Evolutionary conservation across 2,888 invertebrate genomes (phyloP).

Genomic region (Drosophila koepferae): DNA sequence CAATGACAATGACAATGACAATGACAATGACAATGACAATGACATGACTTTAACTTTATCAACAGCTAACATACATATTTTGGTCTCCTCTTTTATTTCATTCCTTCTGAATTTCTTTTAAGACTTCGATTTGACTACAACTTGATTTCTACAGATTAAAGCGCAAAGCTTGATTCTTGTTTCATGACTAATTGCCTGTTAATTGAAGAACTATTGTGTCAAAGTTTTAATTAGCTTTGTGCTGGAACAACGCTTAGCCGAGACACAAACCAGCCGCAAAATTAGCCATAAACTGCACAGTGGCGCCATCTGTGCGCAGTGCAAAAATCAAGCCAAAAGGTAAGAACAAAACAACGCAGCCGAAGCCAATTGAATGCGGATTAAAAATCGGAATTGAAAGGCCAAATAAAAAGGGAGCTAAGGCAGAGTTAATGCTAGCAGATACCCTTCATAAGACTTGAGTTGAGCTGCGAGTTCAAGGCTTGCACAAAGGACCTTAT

Average conservation of each 20-base stretch:
- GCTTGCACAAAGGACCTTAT: background rate
- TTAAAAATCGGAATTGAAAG: no score
- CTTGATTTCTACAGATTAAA: background rate
- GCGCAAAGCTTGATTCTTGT: constrained; percentile 40
- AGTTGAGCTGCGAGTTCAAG: background rate
- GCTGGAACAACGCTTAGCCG: constrained; percentile 37
- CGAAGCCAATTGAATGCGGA: constrained; percentile 2
- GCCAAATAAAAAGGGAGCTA: background rate
- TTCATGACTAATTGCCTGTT: constrained; percentile 49
- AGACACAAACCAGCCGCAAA: constrained; percentile 73
- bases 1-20: no score
- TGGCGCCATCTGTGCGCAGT: constrained; percentile 62
- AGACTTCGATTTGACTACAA: background rate
- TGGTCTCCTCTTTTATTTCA: background rate
- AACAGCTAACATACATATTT: background rate
- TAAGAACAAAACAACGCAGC: background rate
- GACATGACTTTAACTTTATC: background rate
- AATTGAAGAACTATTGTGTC: constrained; percentile 42
- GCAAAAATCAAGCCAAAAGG: background rate
- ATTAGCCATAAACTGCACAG: constrained; percentile 77
- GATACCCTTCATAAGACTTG: background rate
- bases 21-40: constrained; percentile 6
- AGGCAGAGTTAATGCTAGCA: background rate
- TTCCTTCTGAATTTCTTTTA: background rate
- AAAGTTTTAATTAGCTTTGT: constrained; percentile 51